Conservation (phyloP, 2,888 invertebrate species). For the Oxycera nigricornis region DNA sequence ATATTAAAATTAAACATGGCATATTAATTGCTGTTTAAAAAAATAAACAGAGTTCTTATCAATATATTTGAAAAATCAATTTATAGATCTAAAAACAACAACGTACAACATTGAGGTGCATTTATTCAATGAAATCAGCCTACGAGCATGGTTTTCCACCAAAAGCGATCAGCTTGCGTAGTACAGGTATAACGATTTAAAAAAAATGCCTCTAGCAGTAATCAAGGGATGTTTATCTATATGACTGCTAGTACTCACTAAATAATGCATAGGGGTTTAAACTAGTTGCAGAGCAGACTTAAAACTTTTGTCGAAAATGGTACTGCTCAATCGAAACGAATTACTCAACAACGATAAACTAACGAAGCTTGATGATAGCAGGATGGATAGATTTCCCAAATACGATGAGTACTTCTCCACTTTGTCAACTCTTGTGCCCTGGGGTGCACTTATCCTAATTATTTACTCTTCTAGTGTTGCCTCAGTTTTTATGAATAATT, state of each 20-base stretch:
- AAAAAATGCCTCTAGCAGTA: constrained; percentile 1
- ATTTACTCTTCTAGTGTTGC: constrained; percentile 34
- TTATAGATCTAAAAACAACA: too few species aligned
- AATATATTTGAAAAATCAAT: too few species aligned
- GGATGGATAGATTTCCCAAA: background rate
- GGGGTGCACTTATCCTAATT: constrained; percentile 40
- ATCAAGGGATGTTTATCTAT: background rate
- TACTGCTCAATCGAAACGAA: constrained; percentile 26
- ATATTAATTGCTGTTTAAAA: too few species aligned
- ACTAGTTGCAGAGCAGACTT: constrained; percentile 32
- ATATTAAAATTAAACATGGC: too few species aligned
- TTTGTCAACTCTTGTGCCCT: background rate
- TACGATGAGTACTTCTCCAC: background rate
- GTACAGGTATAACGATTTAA: too few species aligned
- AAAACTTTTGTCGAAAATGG: constrained; percentile 23
- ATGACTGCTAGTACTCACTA: background rate
- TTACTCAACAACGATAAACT: constrained; percentile 12
- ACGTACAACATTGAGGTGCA: too few species aligned
- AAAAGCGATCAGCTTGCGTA: too few species aligned
- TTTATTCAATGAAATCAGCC: too few species aligned
- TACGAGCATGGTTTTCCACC: too few species aligned
- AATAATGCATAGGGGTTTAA: constrained; percentile 38
- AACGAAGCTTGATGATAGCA: constrained; percentile 12
- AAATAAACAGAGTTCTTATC: too few species aligned
- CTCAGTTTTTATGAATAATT: constrained; percentile 40